These are phyloP conservation scores for Lamproptera curius DNA, from an alignment of 2,888 invertebrate species.

Conservation along the genomic window DNA sequence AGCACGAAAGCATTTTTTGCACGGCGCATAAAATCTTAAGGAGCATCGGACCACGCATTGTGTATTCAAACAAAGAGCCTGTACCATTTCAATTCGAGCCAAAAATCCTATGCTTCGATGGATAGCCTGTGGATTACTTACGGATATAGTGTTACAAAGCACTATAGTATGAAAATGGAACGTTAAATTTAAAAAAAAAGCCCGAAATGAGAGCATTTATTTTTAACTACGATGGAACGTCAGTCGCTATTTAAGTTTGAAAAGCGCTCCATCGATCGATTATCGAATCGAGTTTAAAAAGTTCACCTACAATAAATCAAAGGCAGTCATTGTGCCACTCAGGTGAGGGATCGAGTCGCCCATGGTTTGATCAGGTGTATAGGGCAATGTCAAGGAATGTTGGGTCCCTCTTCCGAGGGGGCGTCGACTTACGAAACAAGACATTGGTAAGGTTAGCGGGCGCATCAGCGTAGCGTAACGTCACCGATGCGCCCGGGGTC, in stretches of 20 bases:
- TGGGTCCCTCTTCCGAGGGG: slow-evolving; percentile 6
- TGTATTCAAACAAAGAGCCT: slow-evolving; percentile 35
- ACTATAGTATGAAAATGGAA: slow-evolving; percentile 23
- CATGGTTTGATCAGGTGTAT: slow-evolving; percentile 23
- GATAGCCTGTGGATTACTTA: slow-evolving; percentile 40
- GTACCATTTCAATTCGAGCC: slow-evolving; percentile 30
- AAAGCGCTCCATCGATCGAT: no score
- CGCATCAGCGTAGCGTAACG: slow-evolving; percentile 75
- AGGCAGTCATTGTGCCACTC: no score
- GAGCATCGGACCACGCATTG: slow-evolving; percentile 31
- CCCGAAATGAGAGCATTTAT: no score
- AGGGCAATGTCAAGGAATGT: slow-evolving; percentile 10
- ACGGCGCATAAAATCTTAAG: slow-evolving; percentile 25
- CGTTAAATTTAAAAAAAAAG: no score
- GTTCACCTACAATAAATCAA: no score
- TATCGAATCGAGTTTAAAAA: no score
- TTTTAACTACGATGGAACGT: no score
- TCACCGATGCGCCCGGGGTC: slow-evolving; percentile 76
- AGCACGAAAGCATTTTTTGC: slow-evolving; percentile 18
- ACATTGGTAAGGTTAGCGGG: slow-evolving; percentile 63
- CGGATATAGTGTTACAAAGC: slow-evolving; percentile 43
- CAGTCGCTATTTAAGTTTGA: no score
- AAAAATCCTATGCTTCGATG: slow-evolving; percentile 48
- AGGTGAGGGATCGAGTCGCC: slow-evolving; percentile 9
- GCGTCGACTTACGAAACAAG: slow-evolving; percentile 30